Evolutionary conservation across 2,113 vertebrate genomes (phyloP), one percentile per base, ranked within the genome.

Genomic region (Pholis gunnellus): DNA sequence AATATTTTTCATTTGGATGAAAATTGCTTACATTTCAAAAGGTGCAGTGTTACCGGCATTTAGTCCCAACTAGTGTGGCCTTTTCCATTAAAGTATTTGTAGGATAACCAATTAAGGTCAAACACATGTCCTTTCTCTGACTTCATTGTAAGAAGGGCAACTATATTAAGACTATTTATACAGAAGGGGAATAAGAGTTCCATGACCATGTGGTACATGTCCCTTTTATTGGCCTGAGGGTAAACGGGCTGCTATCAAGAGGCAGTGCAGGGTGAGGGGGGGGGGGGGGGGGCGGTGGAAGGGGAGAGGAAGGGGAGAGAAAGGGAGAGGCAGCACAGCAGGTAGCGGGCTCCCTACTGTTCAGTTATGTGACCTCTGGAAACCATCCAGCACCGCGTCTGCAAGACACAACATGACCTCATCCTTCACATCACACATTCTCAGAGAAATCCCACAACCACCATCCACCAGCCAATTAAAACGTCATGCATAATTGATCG

Each of bases 401-500:
- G 68, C 70, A 63, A 88, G 70, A 81, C 71, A 83, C 86, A 80
- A 86, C 85, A 88, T 50, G 72, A 83, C 87, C 84, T 94, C 85
- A 90, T 88, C 86, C 91, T 92, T 89, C 86, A 85, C 78, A 81
- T 88, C 81, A 85, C 81, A 90, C 34, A 48, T 84, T 84, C 88
- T 86, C 81, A 36, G 61, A 83, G 78, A 86, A 92, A 89, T 82
- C 78, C 80, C 76, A 86, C 75, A 85, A 86, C 86, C 82, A 66
- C 75, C 73, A 38, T 73, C 72, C 82, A 78, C 69, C 73, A 77
- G 87, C 89, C 95, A 95, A 95, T 95, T 95, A 95, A 95, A 94
- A 94, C 90, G 86, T 80, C 75, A 92, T 95, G 91, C 93, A 95
- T 95, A 95, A 95, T 95, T 95, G 90, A 95, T 77, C 87, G 87